Evolutionary conservation across 2,797 vertebrate species (phyloP).

Genomic region (Rhodeus uyekii): DNA sequence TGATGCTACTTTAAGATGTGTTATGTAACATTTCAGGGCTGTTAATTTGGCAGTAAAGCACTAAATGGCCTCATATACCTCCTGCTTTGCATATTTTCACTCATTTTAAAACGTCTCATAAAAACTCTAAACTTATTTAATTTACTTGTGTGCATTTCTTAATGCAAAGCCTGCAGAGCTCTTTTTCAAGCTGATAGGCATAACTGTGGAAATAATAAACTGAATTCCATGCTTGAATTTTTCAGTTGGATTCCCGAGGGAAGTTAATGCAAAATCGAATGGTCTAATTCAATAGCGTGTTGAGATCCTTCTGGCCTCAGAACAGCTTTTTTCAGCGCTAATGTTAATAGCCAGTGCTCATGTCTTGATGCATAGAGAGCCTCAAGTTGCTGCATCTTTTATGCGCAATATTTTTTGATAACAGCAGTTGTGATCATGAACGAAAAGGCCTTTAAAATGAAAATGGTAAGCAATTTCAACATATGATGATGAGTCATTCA

Average conservation of each 20-base stretch:
- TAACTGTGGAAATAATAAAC: not conserved
- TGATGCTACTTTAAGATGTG: not conserved
- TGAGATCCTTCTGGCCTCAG: not conserved
- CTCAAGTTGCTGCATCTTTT: not conserved
- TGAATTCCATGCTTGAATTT: constrained; percentile 2
- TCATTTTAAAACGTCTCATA: not conserved
- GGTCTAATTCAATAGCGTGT: not conserved
- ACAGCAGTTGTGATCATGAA: not conserved
- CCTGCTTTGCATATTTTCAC: not conserved
- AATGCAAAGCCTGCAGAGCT: not conserved
- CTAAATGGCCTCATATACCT: constrained; percentile 25
- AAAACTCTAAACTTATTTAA: not conserved
- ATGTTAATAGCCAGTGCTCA: not conserved
- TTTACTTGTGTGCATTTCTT: constrained; percentile 1
- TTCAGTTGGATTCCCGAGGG: not conserved
- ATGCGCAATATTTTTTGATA: not conserved
- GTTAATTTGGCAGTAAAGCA: constrained; percentile 16
- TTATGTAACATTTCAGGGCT: not conserved
- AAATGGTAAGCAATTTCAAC: not conserved
- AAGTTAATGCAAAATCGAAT: not conserved
- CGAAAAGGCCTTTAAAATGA: not conserved
- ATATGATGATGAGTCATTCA: not conserved
- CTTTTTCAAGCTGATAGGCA: not conserved
- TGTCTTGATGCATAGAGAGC: not conserved
- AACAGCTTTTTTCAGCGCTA: not conserved